Conservation (phyloP, 2,797 vertebrate genomes). For the Neostethus bicornis region DNA sequence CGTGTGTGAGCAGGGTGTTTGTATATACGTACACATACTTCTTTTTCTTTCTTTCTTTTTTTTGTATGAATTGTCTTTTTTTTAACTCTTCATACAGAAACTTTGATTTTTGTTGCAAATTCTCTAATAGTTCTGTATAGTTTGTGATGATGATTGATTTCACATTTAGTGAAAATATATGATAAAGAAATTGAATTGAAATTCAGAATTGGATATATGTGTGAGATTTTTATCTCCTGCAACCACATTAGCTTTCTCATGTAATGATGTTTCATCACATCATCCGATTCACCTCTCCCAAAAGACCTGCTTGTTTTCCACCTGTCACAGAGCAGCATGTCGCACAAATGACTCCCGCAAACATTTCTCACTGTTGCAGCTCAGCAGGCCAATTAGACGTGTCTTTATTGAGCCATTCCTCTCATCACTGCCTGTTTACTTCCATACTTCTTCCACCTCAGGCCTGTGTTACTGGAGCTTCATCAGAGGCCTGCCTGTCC, state of each 20-base stretch:
- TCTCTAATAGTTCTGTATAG: no score
- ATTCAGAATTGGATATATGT: neutral
- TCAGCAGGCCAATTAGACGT: conserved; percentile 22
- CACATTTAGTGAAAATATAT: no score
- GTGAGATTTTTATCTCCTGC: neutral
- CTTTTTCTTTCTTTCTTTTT: no score
- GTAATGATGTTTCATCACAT: conserved; percentile 9
- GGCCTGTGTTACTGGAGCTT: conserved; percentile 13
- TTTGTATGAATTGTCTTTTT: no score
- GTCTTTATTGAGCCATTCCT: conserved; percentile 25
- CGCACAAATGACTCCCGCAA: conserved; percentile 4
- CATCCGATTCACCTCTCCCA: neutral
- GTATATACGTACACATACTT: no score
- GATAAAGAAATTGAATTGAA: neutral
- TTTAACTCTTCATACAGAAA: no score
- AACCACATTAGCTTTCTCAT: neutral
- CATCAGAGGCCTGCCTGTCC: conserved; percentile 22
- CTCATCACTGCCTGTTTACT: conserved; percentile 6
- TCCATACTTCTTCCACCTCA: conserved; percentile 13
- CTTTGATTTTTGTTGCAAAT: no score
- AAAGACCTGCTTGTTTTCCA: conserved; percentile 6
- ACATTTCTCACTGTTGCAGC: conserved; percentile 10
- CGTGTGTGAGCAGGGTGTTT: no score
- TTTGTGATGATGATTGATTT: no score
- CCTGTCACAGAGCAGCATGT: conserved; percentile 5